These are phyloP conservation scores for Benthosema pterotum DNA, from an alignment of 2,797 vertebrate species.

Conservation along the genomic window DNA sequence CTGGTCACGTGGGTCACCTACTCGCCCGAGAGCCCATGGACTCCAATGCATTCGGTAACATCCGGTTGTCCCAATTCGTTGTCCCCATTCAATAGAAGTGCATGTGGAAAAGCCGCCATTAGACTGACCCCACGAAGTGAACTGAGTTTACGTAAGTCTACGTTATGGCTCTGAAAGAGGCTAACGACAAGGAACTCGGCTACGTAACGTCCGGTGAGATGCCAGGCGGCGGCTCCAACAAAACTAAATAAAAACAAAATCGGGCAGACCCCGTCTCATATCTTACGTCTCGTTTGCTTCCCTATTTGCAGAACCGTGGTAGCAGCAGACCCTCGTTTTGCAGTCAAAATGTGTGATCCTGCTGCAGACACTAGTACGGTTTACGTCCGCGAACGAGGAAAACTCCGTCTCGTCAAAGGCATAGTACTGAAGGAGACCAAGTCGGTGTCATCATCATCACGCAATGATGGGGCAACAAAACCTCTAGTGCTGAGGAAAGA, in stretches of 20 bases:
- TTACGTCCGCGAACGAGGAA: slow-evolving; percentile 90
- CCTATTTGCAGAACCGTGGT: background rate
- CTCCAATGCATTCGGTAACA: too few species aligned
- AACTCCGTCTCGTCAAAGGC: slow-evolving; percentile 80
- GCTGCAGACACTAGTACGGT: slow-evolving; percentile 69
- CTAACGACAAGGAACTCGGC: background rate
- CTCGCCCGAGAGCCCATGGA: too few species aligned
- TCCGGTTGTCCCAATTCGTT: too few species aligned
- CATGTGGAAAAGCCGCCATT: too few species aligned
- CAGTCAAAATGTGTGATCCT: slow-evolving; percentile 17
- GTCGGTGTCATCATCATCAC: slow-evolving; percentile 57
- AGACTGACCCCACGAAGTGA: too few species aligned
- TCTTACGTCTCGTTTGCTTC: background rate
- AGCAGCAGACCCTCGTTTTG: background rate
- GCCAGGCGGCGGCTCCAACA: too few species aligned
- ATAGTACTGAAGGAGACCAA: slow-evolving; percentile 64
- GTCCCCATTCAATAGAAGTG: too few species aligned
- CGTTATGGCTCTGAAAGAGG: too few species aligned
- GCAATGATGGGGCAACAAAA: slow-evolving; percentile 66
- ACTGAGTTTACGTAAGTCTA: too few species aligned
- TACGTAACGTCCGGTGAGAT: background rate
- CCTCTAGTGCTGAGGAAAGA: slow-evolving; percentile 82
- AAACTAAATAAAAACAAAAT: background rate
- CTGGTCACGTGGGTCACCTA: too few species aligned
- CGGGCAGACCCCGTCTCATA: rapidly evolving